Conservation (phyloP, 2,888 invertebrate species). For the Calliphora vomitoria region DNA sequence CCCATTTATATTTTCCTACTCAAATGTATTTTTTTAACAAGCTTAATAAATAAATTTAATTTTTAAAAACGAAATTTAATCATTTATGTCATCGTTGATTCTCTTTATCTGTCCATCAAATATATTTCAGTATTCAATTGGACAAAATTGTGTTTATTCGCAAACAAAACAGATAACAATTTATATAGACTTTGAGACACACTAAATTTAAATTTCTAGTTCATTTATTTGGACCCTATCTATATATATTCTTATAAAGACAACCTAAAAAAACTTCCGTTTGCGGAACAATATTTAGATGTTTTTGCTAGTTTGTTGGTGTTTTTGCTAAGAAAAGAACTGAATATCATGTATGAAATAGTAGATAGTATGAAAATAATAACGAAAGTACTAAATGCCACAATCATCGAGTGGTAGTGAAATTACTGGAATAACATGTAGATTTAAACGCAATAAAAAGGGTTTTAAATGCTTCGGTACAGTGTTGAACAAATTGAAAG, state of each 20-base stretch:
- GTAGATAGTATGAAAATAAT: background rate
- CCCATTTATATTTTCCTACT: no score
- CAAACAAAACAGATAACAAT: background rate
- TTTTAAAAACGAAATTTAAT: background rate
- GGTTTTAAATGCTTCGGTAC: background rate
- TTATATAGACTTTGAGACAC: no score
- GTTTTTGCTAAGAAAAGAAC: background rate
- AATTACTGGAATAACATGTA: background rate
- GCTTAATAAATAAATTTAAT: slow-evolving; percentile 4
- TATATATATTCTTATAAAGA: no score
- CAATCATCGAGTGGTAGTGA: background rate
- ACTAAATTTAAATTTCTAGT: no score
- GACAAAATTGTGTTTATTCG: background rate
- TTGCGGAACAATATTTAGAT: no score
- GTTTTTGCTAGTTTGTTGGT: no score
- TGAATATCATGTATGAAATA: background rate
- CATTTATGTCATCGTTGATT: background rate
- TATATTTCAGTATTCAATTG: slow-evolving; percentile 11
- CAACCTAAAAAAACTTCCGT: no score
- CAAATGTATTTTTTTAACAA: no score
- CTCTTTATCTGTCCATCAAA: slow-evolving; percentile 19
- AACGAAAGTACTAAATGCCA: background rate
- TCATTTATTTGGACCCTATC: no score
- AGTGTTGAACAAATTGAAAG: background rate
- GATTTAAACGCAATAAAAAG: slow-evolving; percentile 8